Percentiles rank a stretch among this genome's conserved stretches.
phyloP scores from a whole-genome alignment of 1,140 invertebrate genomes.

The Ips nitidus region DNA sequence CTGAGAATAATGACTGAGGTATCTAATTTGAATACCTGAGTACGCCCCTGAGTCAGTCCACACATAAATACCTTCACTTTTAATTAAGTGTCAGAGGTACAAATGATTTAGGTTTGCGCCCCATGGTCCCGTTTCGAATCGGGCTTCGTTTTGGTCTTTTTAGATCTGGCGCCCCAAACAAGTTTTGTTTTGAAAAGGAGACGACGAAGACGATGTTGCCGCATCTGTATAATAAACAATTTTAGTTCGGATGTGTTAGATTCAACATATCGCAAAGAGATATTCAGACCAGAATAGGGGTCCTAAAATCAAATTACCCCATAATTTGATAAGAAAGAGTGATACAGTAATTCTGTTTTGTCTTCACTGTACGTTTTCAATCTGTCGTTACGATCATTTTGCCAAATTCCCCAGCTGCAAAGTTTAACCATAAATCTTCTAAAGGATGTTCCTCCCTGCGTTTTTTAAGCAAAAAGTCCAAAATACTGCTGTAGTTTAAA shows the following conservation, averaged over 20 bases:
- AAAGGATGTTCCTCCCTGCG: conserved; percentile 11
- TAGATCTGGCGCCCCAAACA: conserved; percentile 17
- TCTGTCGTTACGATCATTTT: background rate
- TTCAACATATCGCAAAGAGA: background rate
- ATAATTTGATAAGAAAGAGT: background rate
- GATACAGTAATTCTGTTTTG: background rate
- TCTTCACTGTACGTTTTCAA: background rate
- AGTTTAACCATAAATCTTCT: conserved; percentile 18
- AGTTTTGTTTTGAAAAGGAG: conserved; percentile 15
- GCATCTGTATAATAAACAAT: background rate
- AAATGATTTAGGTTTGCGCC: conserved; percentile 44
- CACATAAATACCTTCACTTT: conserved; percentile 31
- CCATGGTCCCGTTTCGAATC: conserved; percentile 37
- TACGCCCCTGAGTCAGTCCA: conserved; percentile 22
- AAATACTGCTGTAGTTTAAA: conserved; percentile 12
- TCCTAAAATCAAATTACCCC: background rate
- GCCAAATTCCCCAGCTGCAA: background rate
- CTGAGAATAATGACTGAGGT: background rate
- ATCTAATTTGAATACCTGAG: conserved; percentile 2
- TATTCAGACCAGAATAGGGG: background rate
- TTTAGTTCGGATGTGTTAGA: background rate
- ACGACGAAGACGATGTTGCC: background rate
- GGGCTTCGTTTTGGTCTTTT: conserved; percentile 13
- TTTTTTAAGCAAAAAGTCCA: conserved; percentile 7
- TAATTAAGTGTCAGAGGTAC: conserved; percentile 45